These are phyloP conservation scores for Rhizoglyphus robini DNA, from an alignment of 1,140 invertebrate genomes.

Conservation along the genomic window DNA sequence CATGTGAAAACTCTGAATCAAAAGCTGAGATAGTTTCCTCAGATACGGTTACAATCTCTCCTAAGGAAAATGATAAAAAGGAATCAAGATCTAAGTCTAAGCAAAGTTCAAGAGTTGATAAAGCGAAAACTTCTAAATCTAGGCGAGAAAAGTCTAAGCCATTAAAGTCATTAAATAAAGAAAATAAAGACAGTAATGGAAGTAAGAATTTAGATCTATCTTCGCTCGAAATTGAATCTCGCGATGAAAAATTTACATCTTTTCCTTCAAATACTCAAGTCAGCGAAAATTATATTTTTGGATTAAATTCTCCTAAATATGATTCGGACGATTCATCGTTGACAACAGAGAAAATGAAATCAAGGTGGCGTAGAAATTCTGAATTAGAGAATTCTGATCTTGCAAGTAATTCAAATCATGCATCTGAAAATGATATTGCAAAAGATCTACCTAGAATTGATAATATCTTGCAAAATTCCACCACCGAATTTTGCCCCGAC, in stretches of 20 bases:
- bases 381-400: conserved; percentile 57
- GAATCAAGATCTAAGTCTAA: background rate
- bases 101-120: background rate
- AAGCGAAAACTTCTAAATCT: background rate
- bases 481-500: too few species aligned
- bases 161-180: conserved; percentile 3
- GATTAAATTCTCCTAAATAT: background rate
- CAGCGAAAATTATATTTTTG: too few species aligned
- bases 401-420: too few species aligned
- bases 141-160: background rate
- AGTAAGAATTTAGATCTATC: background rate
- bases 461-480: too few species aligned
- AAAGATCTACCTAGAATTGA: too few species aligned
- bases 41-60: background rate
- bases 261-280: background rate
- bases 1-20: too few species aligned
- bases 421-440: too few species aligned
- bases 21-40: too few species aligned
- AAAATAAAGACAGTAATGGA: background rate
- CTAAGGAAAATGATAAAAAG: background rate
- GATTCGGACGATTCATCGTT: conserved; percentile 2
- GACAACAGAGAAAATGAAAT: conserved; percentile 72
- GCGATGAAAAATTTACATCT: background rate
- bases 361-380: conserved; percentile 63
- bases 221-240: background rate